Base-by-base conservation (phyloP, 2,113 vertebrate species). In the Mugil cephalus region DNA sequence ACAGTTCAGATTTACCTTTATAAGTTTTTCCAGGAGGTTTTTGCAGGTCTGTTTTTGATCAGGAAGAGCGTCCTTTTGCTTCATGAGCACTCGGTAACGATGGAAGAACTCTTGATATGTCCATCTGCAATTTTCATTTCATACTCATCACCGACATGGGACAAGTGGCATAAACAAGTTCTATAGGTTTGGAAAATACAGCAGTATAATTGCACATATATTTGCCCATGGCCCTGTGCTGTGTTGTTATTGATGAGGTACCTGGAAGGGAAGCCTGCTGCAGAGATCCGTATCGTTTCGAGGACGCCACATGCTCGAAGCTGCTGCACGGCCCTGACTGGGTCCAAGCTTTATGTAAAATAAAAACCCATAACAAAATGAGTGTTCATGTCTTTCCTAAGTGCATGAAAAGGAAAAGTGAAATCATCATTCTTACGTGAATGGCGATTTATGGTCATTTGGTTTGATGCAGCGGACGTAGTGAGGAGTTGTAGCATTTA, bases 391-490 rank as follows among this genome's bases (percentile, higher is more conserved):
- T 56, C 10, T 12, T 74, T 46, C 5, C 43, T 38, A 5, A 30
- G 53, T 43, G 21, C 6, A 47, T 12, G 1, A 55, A 58, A 24
- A 2, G 24, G 1, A n/a, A 73, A 8, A 30, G 7, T 1, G 7
- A 55, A 54, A 68, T 36, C 13, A 2, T 70, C 12, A 1, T 39
- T 39, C 96, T 96, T 87, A 99, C 98, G 91, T 95, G 94, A 99
- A 99, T 0, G 97, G 92, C 8, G 95, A 91, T 89, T 99, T 99
- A 85, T 93, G 83, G 87, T 99, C 98, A 0, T 99, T 99, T 1
- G 98, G 97, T 64, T 99, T 99, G 86, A 99, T 98, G 55, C 98
- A 99, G 82, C 98, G 98, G 12, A 99, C 97, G 0, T 99, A 98
- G 80, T 99, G 98, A 14, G 98, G 98, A 4, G 96, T 97, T 3